Evolutionary conservation across 2,113 vertebrate genomes (phyloP).

Genomic region (Anhinga anhinga): DNA sequence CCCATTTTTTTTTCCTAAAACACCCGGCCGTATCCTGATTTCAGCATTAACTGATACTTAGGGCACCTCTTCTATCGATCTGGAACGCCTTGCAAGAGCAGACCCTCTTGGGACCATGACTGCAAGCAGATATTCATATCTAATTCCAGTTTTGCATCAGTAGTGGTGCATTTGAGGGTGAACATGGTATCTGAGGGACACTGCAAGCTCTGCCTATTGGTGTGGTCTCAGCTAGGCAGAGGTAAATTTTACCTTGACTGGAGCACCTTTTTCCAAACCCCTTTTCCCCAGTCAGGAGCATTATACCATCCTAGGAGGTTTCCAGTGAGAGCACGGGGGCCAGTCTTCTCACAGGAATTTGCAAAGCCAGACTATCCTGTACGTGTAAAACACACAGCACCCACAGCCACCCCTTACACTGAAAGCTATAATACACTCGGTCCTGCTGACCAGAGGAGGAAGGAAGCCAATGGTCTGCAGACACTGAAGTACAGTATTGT

Average conservation of each 20-base stretch:
- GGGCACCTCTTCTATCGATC: neutral
- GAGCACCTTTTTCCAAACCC: neutral
- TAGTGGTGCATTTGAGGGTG: neutral
- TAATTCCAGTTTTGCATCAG: neutral
- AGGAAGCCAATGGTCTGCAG: neutral
- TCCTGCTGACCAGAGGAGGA: neutral
- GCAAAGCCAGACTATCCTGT: neutral
- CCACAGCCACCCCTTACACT: neutral
- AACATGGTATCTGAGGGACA: neutral
- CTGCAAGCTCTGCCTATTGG: neutral
- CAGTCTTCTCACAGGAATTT: neutral
- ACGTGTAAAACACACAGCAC: neutral
- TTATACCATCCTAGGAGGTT: neutral
- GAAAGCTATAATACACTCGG: neutral
- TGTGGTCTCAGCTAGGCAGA: neutral
- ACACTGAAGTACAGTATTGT: neutral
- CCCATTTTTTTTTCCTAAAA: neutral
- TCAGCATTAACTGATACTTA: neutral
- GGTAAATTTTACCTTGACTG: neutral
- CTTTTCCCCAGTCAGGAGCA: neutral
- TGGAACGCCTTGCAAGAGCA: neutral
- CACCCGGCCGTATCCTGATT: neutral
- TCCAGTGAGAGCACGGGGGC: fast-evolving
- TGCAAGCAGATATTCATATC: neutral
- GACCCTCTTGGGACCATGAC: neutral